Evolutionary conservation across 2,113 vertebrate genomes (phyloP).

Genomic region (Petaurus breviceps): DNA sequence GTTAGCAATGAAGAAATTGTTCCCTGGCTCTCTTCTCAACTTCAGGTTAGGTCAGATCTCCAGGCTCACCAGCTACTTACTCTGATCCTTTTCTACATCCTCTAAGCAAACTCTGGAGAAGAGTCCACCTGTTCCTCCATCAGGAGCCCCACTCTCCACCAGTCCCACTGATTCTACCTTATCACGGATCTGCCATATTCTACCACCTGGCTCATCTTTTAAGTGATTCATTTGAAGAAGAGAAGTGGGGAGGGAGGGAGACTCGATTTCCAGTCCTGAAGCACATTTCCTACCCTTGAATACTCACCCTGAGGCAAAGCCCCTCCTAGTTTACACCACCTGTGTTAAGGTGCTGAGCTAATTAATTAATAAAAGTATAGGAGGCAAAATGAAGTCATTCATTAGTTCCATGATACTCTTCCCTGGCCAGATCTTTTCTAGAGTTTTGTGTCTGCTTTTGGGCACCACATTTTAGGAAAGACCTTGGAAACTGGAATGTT

Average conservation of each 20-base stretch:
- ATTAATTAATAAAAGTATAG: neutral
- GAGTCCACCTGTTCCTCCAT: neutral
- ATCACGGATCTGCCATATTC: neutral
- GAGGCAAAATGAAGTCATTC: neutral
- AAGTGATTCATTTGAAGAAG: neutral
- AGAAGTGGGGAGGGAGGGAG: neutral
- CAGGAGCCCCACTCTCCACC: neutral
- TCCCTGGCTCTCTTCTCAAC: neutral
- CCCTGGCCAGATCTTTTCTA: neutral
- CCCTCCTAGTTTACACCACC: neutral
- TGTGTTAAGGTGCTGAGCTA: neutral
- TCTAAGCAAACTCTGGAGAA: neutral
- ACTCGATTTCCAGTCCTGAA: no score
- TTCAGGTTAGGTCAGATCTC: neutral
- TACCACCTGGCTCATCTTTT: neutral
- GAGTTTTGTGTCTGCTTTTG: no score
- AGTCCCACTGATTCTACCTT: neutral
- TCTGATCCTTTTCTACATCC: neutral
- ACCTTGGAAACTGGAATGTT: neutral
- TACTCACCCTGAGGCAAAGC: neutral
- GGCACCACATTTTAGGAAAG: neutral
- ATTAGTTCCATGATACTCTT: neutral
- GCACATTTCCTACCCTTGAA: neutral
- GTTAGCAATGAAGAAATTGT: neutral
- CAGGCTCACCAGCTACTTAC: neutral